Percentiles rank a stretch among this genome's conserved stretches.
phyloP scores from a whole-genome alignment of 1,140 invertebrate genomes.

The Calliopsis andreniformis region DNA sequence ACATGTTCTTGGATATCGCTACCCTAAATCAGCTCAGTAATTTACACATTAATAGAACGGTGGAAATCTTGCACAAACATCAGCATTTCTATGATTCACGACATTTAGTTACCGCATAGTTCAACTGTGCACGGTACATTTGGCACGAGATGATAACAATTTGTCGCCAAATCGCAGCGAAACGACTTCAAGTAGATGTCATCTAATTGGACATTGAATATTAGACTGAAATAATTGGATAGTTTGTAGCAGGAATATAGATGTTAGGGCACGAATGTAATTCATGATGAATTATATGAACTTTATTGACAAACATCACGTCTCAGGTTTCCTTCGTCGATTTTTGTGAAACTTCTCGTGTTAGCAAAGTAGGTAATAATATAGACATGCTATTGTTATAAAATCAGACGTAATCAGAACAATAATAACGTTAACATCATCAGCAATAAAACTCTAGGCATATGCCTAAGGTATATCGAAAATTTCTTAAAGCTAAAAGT shows the following conservation, averaged over 20 bases:
- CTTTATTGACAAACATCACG: no score
- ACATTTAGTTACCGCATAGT: slow-evolving; percentile 20
- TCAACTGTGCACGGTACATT: neutral
- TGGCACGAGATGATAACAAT: slow-evolving; percentile 23
- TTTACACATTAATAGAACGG: neutral
- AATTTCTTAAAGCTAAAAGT: no score
- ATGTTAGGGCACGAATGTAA: neutral
- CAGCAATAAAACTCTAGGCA: no score
- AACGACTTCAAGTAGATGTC: neutral
- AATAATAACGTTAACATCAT: no score
- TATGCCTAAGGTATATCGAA: no score
- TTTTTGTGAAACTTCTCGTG: no score
- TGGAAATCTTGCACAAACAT: neutral
- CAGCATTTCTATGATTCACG: neutral
- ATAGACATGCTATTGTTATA: no score
- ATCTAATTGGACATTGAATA: neutral
- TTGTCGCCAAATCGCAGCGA: slow-evolving; percentile 22
- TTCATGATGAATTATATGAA: neutral
- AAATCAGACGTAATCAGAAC: no score
- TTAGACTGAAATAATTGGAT: neutral
- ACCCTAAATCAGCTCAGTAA: neutral
- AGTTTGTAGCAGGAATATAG: neutral
- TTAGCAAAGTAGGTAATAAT: no score
- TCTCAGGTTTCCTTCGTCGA: no score
- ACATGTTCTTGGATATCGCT: neutral